phyloP scores from a whole-genome alignment of 2,113 vertebrate species.

The Trachemys scripta region DNA sequence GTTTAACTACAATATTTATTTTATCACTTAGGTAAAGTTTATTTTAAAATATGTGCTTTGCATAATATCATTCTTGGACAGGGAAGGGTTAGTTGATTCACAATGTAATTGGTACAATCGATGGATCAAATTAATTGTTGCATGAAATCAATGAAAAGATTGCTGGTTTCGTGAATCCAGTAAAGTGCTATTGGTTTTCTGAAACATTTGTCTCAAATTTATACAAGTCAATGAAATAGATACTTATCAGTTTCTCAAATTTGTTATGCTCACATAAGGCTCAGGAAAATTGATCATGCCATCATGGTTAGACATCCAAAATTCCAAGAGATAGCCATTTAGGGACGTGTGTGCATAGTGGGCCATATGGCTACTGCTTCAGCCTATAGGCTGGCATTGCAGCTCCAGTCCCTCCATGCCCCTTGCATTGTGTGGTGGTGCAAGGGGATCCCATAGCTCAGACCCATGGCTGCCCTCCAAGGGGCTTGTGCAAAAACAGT shows the following conservation, averaged over 20 bases:
- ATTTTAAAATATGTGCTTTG: neutral
- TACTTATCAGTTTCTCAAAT: neutral
- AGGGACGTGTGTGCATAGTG: neutral
- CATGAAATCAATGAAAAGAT: neutral
- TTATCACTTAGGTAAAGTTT: neutral
- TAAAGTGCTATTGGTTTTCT: conserved; percentile 55
- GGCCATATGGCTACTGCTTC: neutral
- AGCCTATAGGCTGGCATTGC: neutral
- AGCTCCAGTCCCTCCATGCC: neutral
- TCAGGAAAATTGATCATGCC: conserved; percentile 18
- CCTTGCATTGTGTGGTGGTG: neutral
- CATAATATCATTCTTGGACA: neutral
- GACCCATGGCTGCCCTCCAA: neutral
- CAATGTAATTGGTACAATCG: neutral
- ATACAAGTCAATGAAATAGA: neutral
- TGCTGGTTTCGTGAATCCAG: neutral
- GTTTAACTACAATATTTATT: neutral
- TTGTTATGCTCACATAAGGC: conserved; percentile 37
- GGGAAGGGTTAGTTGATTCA: neutral
- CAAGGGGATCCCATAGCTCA: neutral
- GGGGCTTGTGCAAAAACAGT: neutral
- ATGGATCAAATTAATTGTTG: neutral
- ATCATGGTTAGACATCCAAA: neutral
- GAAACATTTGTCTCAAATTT: conserved; percentile 27
- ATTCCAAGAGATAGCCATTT: neutral